Evolutionary conservation across 2,113 vertebrate species (phyloP).

Genomic region (Pipa parva): DNA sequence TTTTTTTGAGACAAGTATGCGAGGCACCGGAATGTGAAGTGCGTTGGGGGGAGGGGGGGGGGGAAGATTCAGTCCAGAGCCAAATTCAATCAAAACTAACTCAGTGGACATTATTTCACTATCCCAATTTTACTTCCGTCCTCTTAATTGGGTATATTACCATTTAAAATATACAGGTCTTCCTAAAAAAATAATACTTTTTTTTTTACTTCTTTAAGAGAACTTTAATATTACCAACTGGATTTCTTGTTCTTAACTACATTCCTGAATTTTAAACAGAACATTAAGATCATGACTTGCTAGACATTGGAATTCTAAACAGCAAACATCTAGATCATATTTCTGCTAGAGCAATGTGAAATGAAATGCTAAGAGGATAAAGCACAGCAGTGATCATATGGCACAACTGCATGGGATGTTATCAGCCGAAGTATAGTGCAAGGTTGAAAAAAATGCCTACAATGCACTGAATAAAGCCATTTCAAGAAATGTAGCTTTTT

Average conservation of each 20-base stretch:
- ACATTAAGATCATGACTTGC: not conserved
- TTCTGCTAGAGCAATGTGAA: not conserved
- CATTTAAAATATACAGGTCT: not conserved
- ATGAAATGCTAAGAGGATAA: not conserved
- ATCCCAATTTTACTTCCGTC: not conserved
- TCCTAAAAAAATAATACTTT: not conserved
- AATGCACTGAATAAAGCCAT: too few species aligned
- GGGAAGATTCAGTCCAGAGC: not conserved
- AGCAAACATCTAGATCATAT: not conserved
- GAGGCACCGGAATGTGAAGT: not conserved
- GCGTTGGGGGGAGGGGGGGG: not conserved
- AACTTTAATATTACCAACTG: not conserved
- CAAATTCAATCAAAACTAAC: not conserved
- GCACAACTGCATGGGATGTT: not conserved
- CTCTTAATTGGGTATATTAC: not conserved
- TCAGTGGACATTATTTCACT: not conserved
- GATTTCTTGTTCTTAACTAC: not conserved
- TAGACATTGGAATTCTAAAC: not conserved
- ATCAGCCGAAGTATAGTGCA: too few species aligned
- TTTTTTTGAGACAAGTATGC: not conserved
- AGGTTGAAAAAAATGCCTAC: too few species aligned
- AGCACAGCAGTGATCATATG: not conserved
- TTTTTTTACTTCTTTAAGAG: not conserved
- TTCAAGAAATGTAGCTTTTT: too few species aligned
- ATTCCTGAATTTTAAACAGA: slow-evolving; percentile 4